These are phyloP conservation scores for Labrus mixtus DNA, from an alignment of 2,113 vertebrate species.

Conservation along the genomic window DNA sequence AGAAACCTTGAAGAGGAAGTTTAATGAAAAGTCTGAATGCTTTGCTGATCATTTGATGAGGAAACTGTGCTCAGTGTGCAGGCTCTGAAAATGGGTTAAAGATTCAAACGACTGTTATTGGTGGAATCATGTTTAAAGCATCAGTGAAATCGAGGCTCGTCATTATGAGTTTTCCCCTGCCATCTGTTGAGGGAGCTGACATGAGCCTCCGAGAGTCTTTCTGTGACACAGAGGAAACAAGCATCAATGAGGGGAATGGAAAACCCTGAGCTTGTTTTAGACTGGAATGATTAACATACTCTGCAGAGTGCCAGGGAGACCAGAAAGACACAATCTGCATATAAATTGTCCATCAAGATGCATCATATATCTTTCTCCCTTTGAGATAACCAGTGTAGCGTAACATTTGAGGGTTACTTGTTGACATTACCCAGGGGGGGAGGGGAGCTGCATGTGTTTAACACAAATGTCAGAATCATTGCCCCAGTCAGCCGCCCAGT, in stretches of 20 bases:
- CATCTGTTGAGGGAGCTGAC: slow-evolving; percentile 74
- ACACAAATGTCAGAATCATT: no score
- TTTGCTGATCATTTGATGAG: slow-evolving; percentile 36
- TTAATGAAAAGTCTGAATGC: no score
- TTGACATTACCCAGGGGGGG: no score
- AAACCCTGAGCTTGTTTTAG: slow-evolving; percentile 60
- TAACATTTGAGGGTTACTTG: no score
- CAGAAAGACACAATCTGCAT: slow-evolving; percentile 40
- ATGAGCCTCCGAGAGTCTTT: slow-evolving; percentile 59
- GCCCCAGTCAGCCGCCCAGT: no score
- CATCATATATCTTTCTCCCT: no score
- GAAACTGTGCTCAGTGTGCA: slow-evolving; percentile 10
- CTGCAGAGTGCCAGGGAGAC: slow-evolving; percentile 6
- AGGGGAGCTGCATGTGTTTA: no score
- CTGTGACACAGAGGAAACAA: slow-evolving; percentile 60
- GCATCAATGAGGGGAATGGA: slow-evolving; percentile 41
- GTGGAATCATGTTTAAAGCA: slow-evolving; percentile 67
- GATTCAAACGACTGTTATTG: no score
- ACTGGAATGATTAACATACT: slow-evolving; percentile 64
- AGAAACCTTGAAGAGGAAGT: no score
- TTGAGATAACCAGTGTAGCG: no score
- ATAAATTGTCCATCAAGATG: slow-evolving; percentile 49
- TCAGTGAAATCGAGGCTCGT: slow-evolving; percentile 64
- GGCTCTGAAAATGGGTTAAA: slow-evolving; percentile 69
- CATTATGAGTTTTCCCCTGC: slow-evolving; percentile 62